These are phyloP conservation scores for Hyperoplus immaculatus DNA, from an alignment of 2,797 vertebrate genomes.

Conservation along the genomic window DNA sequence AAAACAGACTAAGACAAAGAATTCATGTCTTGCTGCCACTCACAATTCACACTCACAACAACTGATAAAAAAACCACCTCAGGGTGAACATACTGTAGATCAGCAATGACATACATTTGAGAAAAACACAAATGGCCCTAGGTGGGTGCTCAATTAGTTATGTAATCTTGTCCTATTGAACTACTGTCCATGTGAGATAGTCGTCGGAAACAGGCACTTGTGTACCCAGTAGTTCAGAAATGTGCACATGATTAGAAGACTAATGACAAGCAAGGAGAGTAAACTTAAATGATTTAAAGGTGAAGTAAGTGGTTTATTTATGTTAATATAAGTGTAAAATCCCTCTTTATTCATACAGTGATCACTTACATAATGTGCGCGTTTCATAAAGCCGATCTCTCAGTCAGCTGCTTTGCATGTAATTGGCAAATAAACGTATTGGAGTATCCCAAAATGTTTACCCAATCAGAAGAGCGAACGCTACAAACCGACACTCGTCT, in stretches of 20 bases:
- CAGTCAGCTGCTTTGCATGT: too few species aligned
- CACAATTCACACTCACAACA: background rate
- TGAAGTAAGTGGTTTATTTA: too few species aligned
- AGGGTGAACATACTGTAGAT: background rate
- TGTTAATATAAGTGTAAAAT: too few species aligned
- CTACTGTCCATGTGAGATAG: too few species aligned
- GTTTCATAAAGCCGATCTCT: too few species aligned
- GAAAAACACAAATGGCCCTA: too few species aligned
- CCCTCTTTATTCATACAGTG: too few species aligned
- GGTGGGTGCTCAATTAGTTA: background rate
- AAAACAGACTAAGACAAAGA: slow-evolving; percentile 1
- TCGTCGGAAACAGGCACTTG: background rate
- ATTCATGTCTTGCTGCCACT: background rate
- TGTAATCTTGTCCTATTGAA: background rate
- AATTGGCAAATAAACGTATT: too few species aligned
- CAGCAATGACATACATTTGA: background rate
- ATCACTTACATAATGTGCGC: too few species aligned
- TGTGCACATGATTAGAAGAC: background rate
- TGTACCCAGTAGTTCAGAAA: background rate
- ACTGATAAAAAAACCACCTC: background rate
- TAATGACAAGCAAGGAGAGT: background rate
- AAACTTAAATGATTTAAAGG: background rate
- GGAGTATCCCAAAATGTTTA: too few species aligned
- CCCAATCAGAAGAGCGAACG: too few species aligned
- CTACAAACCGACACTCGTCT: too few species aligned